Base-by-base conservation (phyloP, 1,140 invertebrate genomes). In the Anagrus nilaparvatae region DNA sequence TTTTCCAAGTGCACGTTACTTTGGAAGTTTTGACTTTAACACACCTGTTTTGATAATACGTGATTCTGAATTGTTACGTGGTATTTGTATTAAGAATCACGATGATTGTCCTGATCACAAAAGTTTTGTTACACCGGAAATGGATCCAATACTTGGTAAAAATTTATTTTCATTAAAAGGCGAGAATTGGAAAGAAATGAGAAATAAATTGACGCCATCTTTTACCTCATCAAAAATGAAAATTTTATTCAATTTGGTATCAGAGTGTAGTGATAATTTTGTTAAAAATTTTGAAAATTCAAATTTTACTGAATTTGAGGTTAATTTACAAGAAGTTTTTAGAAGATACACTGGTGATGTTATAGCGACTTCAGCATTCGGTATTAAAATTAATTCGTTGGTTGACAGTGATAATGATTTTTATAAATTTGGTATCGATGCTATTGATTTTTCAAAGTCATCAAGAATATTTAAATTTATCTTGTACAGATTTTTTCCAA, bases 21-120 rank as follows among this genome's bases (percentile, higher is more conserved):
- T 61, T 0, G 75, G 75, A 1, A 51, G 61, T 8, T 73, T 61
- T 39, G 69, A 77, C 38, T 67, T 78, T 16, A 24, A 58, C 0
- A 63, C 54, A 2, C 76, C 77, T 0, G 47, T 63, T 3, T 46
- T 79, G 4, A 20, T 70, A 0, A 8, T 72, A 0, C 48, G 54
- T 5, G 78, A 82, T 54, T 72, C 72, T 0, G 73, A 81, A 17
- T 19, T 79, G 4, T 73, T 81, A 6, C 78, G 73, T 46, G 58
- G 62, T 24, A 64, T 82, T 3, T 61, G 67, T 0, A 61, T 82
- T 0, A 80, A 79, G 52, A 72, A 79, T 42, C 82, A 82, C 44
- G 74, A 81, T 3, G 53, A 75, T 51, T 83, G 82, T 43, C 55
- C 67, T 0, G 71, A 82, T 47, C 73, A 77, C 31, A 56, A 57